Evolutionary conservation across 2,888 invertebrate species (phyloP).

Genomic region (Mesodorylaimus sp.): DNA sequence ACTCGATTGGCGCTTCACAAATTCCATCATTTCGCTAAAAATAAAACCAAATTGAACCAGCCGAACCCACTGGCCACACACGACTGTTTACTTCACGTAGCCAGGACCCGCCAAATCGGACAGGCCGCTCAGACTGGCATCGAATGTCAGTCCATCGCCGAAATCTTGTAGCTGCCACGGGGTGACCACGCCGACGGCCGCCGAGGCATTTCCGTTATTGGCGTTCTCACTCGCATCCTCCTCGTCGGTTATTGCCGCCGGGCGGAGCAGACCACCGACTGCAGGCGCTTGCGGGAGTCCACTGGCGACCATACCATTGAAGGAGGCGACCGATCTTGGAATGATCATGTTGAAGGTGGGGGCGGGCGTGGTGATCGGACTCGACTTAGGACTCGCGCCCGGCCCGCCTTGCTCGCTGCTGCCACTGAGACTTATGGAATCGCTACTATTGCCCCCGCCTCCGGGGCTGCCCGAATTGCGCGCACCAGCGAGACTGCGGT

Average conservation of each 20-base stretch:
- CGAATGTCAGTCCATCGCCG: neutral
- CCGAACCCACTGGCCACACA: neutral
- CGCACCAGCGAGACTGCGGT: too few relatives aligned
- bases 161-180: neutral
- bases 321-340: too few relatives aligned
- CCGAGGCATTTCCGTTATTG: neutral
- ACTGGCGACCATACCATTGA: too few relatives aligned
- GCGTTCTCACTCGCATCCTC: too few relatives aligned
- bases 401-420: neutral
- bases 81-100: neutral
- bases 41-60: neutral
- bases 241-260: too few relatives aligned
- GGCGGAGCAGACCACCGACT: too few relatives aligned
- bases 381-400: too few relatives aligned
- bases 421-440: neutral
- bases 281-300: too few relatives aligned
- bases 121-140: neutral
- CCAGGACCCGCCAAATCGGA: neutral
- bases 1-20: neutral
- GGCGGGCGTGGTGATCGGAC: too few relatives aligned
- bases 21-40: neutral
- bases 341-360: too few relatives aligned
- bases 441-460: too few relatives aligned
- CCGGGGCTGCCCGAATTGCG: too few relatives aligned
- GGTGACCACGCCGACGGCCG: neutral